Base-by-base conservation (phyloP, 2,888 invertebrate genomes). In the Lottia gigantea region DNA sequence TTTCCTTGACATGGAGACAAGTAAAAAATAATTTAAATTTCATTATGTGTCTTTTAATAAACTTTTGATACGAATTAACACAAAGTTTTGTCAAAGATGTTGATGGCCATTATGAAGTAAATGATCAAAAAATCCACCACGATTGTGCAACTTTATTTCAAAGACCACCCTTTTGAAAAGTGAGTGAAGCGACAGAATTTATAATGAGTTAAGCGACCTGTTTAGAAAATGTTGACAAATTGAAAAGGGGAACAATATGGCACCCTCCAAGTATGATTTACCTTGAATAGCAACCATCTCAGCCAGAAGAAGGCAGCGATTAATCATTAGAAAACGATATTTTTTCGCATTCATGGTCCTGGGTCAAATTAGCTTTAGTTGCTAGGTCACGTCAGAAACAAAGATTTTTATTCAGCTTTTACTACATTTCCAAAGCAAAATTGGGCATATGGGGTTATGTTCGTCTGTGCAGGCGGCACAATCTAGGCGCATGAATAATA, bases 41-140 rank as follows among this genome's bases (percentile, higher is more conserved):
- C 46, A 66, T 66, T 49, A 62, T 69, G 68, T 25, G 49, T 66
- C n/a, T 62, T 71, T 45, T 66, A 68, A 68, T 73, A 66, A 68
- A 65, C 67, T 68, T 66, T 46, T 47, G 66, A 55, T 55, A 55
- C 55, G 55, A 55, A 55, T 55, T 55, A 55, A 55, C 19, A 55
- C 19, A 55, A 55, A 55, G 55, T 55, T 55, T 55, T 55, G 19
- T 55, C 55, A 55, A 55, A 55, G 12, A 40, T 23, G 19, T 19
- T 55, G 55, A 55, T 23, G 11, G 14, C 55, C 19, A 55, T 55
- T 55, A 55, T 55, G 55, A 11, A 55, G 55, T 23, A 55, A 55
- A 55, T 55, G 55, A 23, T 55, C 19, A 55, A 23, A 55, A 55
- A 55, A 55, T 55, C 55, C 19, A 55, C 55, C 55, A 23, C 55